Evolutionary conservation across 2,797 vertebrate genomes (phyloP), one percentile per base, ranked within the genome.

Genomic region (Eulemur coronatus): DNA sequence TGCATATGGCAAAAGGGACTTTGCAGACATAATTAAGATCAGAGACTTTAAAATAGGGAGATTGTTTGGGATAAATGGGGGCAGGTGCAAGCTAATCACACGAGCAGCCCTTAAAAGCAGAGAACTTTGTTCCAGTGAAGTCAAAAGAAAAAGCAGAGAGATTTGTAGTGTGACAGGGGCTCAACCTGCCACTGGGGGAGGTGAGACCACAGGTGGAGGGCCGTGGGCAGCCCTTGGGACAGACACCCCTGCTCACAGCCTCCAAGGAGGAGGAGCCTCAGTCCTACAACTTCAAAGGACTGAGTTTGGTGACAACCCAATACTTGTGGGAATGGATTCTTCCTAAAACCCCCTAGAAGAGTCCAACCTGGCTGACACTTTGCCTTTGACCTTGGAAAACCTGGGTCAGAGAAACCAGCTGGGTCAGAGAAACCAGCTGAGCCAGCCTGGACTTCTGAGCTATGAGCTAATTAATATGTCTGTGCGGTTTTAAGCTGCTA

Each of bases 151-250:
- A 22, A 43, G 57, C n/a, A 12, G 89, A 85, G 41, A 65, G 24
- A 22, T 33, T 6, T 67, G 57, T 26, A 15, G 30, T 12, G 65
- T 17, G 75, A 24, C 46, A 33, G 52, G 59, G 46, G 3, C 59
- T 7, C 14, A 0, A 7, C 65, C 57, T 55, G 35, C 26, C 18
- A 0, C 4, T 38, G 57, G 0, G 14, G 18, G 5, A 4, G 15
- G 65, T 12, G 22, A 55, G 18, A 20, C 52, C 52, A 55, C 52
- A 55, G 18, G 57, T 26, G 57, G 57, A 59, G 55, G 55, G 55
- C 55, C 9, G 4, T 26, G 55, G 55, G 55, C 57, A 59, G 24
- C 24, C 26, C 57, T 28, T 28, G 9, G 38, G 41, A 35, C 75
- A 78, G 75, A 52, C 10, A 33, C 7, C 43, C 70, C 69, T 3